Base-by-base conservation (phyloP, 2,888 invertebrate species). In the Drymonia ruficornis region DNA sequence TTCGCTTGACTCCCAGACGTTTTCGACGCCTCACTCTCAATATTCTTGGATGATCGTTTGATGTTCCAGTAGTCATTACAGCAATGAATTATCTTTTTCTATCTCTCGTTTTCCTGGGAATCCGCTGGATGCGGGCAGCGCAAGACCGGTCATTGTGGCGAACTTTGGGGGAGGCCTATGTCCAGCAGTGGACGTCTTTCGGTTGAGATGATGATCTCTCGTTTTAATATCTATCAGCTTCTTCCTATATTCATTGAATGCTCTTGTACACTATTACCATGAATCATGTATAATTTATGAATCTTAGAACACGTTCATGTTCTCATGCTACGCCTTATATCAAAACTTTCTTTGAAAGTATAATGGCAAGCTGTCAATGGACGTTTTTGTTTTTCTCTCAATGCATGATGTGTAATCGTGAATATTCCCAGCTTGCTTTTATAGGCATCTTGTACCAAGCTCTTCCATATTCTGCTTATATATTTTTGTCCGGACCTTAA, bases 261-360 rank as follows among this genome's bases (percentile, higher is more conserved):
- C 11, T 36, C 52, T 52, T 58, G 40, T 54, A 43, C 15, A 61
- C 47, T 36, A 49, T 16, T 52, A 42, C 36, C 50, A 51, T 50
- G 36, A 59, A 54, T 67, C 54, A 54, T 54, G 63, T 59, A 56
- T 65, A 52, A 65, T 63, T 59, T 67, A 65, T 66, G 55, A 59
- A 63, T 47, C 52, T 51, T 19, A 34, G 54, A 55, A 61, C 52
- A 62, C 47, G 50, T 53, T 62, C 55, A 52, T 40, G 50, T 53
- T 40, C 31, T 36, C 57, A 50, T n/a, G n/a, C 49, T 53, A 62
- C 54, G 46, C 48, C 54, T 67, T 52, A 49, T 52, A 53, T 46
- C 53, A 49, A 31, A 63, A 42, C 50, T 40, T 54, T 50, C 31
- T 63, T 61, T 52, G 62, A 50, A 19, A 63, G 53, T 61, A 61